phyloP scores from a whole-genome alignment of 1,140 invertebrate species.

The Spodoptera litura region DNA sequence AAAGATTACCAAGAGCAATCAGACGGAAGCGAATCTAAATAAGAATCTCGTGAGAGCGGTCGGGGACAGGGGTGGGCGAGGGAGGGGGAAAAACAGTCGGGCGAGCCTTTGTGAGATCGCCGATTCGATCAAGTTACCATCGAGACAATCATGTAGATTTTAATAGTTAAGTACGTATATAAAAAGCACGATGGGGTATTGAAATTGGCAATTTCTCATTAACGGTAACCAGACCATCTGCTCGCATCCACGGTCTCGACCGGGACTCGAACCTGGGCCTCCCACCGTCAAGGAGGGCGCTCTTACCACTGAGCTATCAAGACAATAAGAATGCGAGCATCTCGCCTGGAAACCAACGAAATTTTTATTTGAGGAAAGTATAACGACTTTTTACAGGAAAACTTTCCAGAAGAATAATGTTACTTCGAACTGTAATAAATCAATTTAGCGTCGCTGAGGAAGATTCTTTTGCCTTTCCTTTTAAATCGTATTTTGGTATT shows the following conservation, averaged over 20 bases:
- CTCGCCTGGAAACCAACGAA: slow-evolving; percentile 48
- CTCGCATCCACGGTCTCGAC: slow-evolving; percentile 81
- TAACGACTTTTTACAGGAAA: slow-evolving; percentile 13
- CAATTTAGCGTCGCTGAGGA: slow-evolving; percentile 5
- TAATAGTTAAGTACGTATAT: slow-evolving; percentile 61
- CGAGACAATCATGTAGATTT: slow-evolving; percentile 70
- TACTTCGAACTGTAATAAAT: slow-evolving; percentile 22
- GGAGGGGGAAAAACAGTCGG: slow-evolving; percentile 79
- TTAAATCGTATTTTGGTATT: background rate
- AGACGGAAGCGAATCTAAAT: slow-evolving; percentile 86
- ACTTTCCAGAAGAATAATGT: slow-evolving; percentile 17
- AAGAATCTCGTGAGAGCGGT: slow-evolving; percentile 84
- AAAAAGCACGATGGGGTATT: slow-evolving; percentile 64
- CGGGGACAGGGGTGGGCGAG: slow-evolving; percentile 67
- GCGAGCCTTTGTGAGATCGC: slow-evolving; percentile 76
- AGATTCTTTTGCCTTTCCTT: slow-evolving; percentile 16
- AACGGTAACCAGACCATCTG: slow-evolving; percentile 49
- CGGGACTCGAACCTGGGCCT: slow-evolving; percentile 85
- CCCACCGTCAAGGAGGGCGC: slow-evolving; percentile 77
- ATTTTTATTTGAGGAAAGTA: background rate
- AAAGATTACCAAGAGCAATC: slow-evolving; percentile 86
- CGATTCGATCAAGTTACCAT: slow-evolving; percentile 81
- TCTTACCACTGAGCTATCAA: slow-evolving; percentile 86
- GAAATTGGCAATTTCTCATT: slow-evolving; percentile 26
- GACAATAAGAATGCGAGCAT: slow-evolving; percentile 78